Conservation (phyloP, 1,140 invertebrate genomes). For the fruit fly (Drosophila melanogaster) region Release_6_plus_ISO1_MT NT_033777.3:22994001-22994500, state of each 20-base stretch:
- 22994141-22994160: constrained; percentile 79
- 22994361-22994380: constrained; percentile 78
- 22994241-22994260: constrained; percentile 28
- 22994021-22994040: constrained; percentile 51
- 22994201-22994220: background rate
- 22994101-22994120: constrained; percentile 75
- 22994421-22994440: constrained; percentile 14
- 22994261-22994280: constrained; percentile 70
- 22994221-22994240: background rate
- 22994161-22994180: constrained; percentile 69
- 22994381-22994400: constrained; percentile 68
- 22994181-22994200: constrained; percentile 24
- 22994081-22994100: constrained; percentile 59
- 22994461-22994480: constrained; percentile 61
- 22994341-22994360: constrained; percentile 32
- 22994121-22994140: constrained; percentile 74
- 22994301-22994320: constrained; percentile 45
- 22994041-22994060: constrained; percentile 27
- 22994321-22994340: constrained; percentile 30
- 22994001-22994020: constrained; percentile 65
- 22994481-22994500: constrained; percentile 51
- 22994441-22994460: constrained; percentile 76
- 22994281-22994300: constrained; percentile 79
- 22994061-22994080: constrained; percentile 19
- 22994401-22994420: constrained; percentile 32